Evolutionary conservation across 2,888 invertebrate genomes (phyloP).

Genomic region (Eupithecia exiguata): DNA sequence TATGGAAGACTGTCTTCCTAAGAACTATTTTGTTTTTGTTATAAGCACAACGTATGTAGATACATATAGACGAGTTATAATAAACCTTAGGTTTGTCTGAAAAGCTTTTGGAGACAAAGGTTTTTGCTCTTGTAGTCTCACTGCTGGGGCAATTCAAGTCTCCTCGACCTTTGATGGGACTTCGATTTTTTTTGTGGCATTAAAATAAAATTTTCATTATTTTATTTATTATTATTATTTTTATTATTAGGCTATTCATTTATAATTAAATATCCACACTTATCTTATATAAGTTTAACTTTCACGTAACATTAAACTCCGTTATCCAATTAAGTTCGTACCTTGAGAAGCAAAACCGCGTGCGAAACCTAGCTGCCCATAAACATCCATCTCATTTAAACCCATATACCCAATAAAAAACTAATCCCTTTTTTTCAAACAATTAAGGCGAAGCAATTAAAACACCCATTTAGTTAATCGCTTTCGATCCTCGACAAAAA

Average conservation of each 20-base stretch:
- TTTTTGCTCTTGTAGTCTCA: too few relatives aligned
- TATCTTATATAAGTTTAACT: neutral
- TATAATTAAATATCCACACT: neutral
- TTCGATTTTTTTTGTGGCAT: too few relatives aligned
- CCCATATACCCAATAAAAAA: constrained; percentile 52
- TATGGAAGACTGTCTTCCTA: neutral
- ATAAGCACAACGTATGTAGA: too few relatives aligned
- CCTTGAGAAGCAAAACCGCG: neutral
- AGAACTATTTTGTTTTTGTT: too few relatives aligned
- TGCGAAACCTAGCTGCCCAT: constrained; percentile 7
- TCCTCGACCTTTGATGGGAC: too few relatives aligned
- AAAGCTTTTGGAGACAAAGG: too few relatives aligned
- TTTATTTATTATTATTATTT: too few relatives aligned
- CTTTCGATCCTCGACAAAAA: constrained; percentile 55
- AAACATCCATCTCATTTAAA: constrained; percentile 43
- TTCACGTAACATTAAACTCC: neutral
- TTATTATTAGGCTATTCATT: too few relatives aligned
- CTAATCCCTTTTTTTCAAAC: constrained; percentile 56
- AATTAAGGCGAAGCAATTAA: constrained; percentile 71
- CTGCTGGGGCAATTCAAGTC: too few relatives aligned
- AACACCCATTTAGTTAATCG: constrained; percentile 67
- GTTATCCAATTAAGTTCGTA: neutral
- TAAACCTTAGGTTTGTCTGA: too few relatives aligned
- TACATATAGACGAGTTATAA: too few relatives aligned
- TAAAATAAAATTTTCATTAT: too few relatives aligned